Conservation (phyloP, 1,140 invertebrate genomes). For the Drosophila novamexicana region DNA sequence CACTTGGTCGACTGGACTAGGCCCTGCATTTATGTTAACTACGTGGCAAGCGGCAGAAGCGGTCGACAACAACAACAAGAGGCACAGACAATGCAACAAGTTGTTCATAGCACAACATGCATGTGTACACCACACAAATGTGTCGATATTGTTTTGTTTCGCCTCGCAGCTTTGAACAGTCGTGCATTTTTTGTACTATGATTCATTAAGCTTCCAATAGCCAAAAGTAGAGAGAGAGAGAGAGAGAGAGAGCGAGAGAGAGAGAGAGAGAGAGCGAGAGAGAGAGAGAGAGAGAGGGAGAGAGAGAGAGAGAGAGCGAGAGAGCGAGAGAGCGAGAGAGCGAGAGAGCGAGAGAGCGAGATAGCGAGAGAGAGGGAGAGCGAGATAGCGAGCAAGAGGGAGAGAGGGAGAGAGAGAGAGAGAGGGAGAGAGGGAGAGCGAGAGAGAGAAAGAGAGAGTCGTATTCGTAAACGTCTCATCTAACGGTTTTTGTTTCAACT, state of each 20-base stretch:
- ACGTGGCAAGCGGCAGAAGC: constrained; percentile 32
- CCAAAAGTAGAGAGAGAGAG: neutral
- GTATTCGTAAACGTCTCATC: no score
- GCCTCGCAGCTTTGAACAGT: neutral
- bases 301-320: no score
- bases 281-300: no score
- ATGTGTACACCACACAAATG: constrained; percentile 52
- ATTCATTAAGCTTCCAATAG: no score
- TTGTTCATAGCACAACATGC: constrained; percentile 32
- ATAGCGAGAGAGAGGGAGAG: no score
- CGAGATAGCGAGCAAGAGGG: no score
- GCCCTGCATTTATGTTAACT: constrained; percentile 47
- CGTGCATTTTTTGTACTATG: neutral
- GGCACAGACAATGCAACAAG: constrained; percentile 44
- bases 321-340: no score
- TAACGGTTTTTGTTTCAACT: no score
- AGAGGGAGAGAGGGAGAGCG: neutral
- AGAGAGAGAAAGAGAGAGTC: no score
- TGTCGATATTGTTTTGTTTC: constrained; percentile 11
- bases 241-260: neutral
- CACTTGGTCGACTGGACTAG: constrained; percentile 42
- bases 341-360: no score
- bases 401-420: neutral
- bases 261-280: neutral
- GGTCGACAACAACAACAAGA: constrained; percentile 21